Evolutionary conservation across 2,797 vertebrate species (phyloP).

Genomic region (Furcifer pardalis): DNA sequence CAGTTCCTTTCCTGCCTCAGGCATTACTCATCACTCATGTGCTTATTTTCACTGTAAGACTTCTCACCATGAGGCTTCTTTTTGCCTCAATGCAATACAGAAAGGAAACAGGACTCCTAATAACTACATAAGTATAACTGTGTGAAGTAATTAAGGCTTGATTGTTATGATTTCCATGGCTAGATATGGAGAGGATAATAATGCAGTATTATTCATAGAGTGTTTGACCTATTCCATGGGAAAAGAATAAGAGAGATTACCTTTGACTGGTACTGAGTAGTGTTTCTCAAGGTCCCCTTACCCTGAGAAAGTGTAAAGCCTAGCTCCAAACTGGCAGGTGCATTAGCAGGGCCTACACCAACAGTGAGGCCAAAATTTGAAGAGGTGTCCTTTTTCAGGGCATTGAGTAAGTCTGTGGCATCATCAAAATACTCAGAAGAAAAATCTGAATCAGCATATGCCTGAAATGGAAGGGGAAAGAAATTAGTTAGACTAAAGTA

Average conservation of each 20-base stretch:
- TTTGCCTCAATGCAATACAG: constrained; percentile 66
- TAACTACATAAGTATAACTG: constrained; percentile 73
- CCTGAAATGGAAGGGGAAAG: constrained; percentile 75
- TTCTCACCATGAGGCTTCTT: constrained; percentile 62
- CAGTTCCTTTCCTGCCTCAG: constrained; percentile 21
- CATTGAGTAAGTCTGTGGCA: constrained; percentile 74
- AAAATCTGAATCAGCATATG: constrained; percentile 83
- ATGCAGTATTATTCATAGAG: constrained; percentile 48
- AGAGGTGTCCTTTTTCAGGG: constrained; percentile 64
- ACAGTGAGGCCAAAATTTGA: constrained; percentile 35
- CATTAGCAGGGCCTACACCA: accelerated
- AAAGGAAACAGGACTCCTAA: constrained; percentile 71
- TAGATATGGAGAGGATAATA: constrained; percentile 56
- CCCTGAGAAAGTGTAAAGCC: constrained; percentile 47
- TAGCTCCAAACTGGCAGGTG: accelerated
- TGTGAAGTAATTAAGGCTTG: constrained; percentile 73
- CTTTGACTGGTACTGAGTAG: constrained; percentile 79
- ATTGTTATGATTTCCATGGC: constrained; percentile 66
- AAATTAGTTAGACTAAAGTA: constrained; percentile 24
- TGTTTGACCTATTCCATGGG: constrained; percentile 6
- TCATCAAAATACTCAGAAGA: constrained; percentile 80
- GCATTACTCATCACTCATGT: constrained; percentile 50
- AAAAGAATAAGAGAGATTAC: constrained; percentile 61
- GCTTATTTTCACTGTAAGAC: constrained; percentile 54
- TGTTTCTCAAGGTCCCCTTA: constrained; percentile 71